A percentile compares a stretch with the other conserved stretches of the same genome.
Conservation (phyloP, 2,113 vertebrate species). For the Scomber japonicus region DNA sequence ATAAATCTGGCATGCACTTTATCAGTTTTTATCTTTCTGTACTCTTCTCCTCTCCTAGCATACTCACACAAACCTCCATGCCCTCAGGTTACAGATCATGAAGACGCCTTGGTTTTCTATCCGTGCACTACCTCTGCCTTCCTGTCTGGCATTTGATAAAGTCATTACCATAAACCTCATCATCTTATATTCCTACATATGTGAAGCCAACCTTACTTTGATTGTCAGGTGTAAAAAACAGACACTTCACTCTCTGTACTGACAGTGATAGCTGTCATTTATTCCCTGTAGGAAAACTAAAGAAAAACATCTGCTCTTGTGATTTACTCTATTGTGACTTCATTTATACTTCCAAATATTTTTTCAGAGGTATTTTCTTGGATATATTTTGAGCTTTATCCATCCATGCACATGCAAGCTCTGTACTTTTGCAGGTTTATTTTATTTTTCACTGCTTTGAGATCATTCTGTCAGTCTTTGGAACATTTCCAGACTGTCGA, state of each 20-base stretch:
- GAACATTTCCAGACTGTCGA: not conserved
- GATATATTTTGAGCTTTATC: too few relatives aligned
- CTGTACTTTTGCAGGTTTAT: too few relatives aligned
- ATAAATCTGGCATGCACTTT: constrained; percentile 33
- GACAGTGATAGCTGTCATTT: not conserved
- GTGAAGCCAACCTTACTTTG: not conserved
- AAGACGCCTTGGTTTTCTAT: constrained; percentile 4
- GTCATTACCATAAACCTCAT: constrained; percentile 34
- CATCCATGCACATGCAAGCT: too few relatives aligned
- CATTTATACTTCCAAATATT: not conserved
- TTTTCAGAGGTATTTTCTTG: not conserved
- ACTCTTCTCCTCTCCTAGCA: not conserved
- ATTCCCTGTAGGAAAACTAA: not conserved
- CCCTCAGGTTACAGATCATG: constrained; percentile 47
- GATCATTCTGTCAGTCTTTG: too few relatives aligned
- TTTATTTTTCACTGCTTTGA: too few relatives aligned
- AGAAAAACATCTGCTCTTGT: not conserved
- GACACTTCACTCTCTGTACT: not conserved
- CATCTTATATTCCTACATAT: not conserved
- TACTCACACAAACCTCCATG: constrained; percentile 18
- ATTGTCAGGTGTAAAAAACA: constrained; percentile 10
- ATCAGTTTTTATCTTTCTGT: not conserved
- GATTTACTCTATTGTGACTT: not conserved
- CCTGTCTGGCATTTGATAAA: constrained; percentile 17
- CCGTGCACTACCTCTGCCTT: not conserved